These are phyloP conservation scores for Scalopus aquaticus DNA, from an alignment of 2,113 vertebrate species.

Conservation along the genomic window DNA sequence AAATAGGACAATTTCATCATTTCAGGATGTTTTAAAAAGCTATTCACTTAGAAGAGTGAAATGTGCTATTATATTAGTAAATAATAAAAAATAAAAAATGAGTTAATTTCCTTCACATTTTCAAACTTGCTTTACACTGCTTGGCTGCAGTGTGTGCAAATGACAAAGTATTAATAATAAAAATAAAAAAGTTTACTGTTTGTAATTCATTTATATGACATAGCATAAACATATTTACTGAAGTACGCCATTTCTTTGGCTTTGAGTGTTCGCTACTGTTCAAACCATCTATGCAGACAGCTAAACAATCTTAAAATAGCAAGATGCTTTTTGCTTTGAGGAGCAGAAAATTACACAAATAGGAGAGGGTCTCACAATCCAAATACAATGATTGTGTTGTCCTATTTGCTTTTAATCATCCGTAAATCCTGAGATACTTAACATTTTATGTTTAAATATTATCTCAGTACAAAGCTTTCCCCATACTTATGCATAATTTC, in stretches of 20 bases:
- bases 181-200: constrained; percentile 13
- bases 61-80: background rate
- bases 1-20: constrained; percentile 52
- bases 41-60: constrained; percentile 35
- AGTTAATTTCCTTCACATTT: background rate
- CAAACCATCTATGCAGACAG: constrained; percentile 36
- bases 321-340: constrained; percentile 31
- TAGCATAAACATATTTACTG: constrained; percentile 14
- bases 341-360: constrained; percentile 27
- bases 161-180: constrained; percentile 22
- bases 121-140: constrained; percentile 9
- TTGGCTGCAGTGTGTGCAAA: background rate
- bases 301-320: constrained; percentile 52
- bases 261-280: constrained; percentile 49
- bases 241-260: constrained; percentile 49
- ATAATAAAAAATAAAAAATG: constrained; percentile 28
- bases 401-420: constrained; percentile 61
- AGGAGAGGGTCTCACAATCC: background rate
- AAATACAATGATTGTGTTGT: constrained; percentile 32
- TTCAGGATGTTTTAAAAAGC: constrained; percentile 23
- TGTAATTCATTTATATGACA: constrained; percentile 62
- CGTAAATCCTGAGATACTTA: constrained; percentile 70
- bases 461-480: constrained; percentile 55
- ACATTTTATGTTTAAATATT: constrained; percentile 75
- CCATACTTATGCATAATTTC: constrained; percentile 66